Evolutionary conservation across 2,113 vertebrate genomes (phyloP), one percentile per base, ranked within the genome.

Genomic region (Anser cygnoides): DNA sequence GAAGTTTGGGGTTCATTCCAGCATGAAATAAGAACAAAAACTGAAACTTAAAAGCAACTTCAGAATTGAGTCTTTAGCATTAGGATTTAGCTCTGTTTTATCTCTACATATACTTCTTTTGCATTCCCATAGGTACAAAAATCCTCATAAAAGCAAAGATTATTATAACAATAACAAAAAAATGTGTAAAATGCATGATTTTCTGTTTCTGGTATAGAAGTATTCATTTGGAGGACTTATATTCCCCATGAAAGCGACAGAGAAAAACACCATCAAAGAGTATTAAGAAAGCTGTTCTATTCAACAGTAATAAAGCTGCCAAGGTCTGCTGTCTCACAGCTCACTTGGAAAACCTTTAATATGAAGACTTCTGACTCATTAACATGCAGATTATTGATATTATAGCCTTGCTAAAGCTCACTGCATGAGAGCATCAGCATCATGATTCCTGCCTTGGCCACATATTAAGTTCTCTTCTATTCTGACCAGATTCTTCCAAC

Each of bases 361-460:
- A 65, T 92, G 52, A 84, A 94, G 65, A 75, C 71, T 92, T 94
- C 83, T 94, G 43, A 86, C 61, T 88, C 82, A 84, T 96, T 96
- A 92, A 55, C 58, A 86, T 67, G 72, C n/a, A 93, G 82, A 88
- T 95, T 95, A 89, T 81, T 94, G 95, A 88, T 92, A 84, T 83
- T 80, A 93, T n/a, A 77, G 41, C 72, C 85, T 59, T 43, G 44
- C 58, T 77, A 54, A 22, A 83, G 46, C 57, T 80, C 0, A 0
- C 35, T 92, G 75, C 46, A 92, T 55, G 72, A 93, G 19, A 71
- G 33, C 52, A 73, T 52, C 55, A 86, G 63, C 57, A 77, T 35
- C 73, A 26, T 35, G 59, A 81, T 78, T 93, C 65, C 37, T 95
- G 33, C 58, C 29, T 63, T 90, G 84, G 59, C 63, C 63, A 43